Conservation (phyloP, 2,888 invertebrate species). For the Ischnura elegans region DNA sequence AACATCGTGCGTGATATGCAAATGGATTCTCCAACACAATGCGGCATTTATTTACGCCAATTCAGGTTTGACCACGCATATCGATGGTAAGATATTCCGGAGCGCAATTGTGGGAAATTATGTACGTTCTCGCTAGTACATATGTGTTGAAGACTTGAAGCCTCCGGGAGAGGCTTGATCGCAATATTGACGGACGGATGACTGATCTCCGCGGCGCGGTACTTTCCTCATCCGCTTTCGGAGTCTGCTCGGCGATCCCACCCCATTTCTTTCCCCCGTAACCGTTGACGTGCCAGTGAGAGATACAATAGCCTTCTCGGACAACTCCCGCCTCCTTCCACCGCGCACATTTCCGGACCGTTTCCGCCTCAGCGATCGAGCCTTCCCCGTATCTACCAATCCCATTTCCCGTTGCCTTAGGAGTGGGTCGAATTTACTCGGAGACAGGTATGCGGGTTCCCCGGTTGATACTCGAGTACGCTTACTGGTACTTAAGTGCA, state of each 20-base stretch:
- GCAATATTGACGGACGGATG: background rate
- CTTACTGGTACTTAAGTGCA: too few relatives aligned
- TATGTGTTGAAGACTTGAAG: too few relatives aligned
- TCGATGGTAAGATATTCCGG: background rate
- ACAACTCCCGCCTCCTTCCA: background rate
- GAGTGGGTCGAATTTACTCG: too few relatives aligned
- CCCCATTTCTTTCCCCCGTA: background rate
- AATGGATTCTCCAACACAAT: too few relatives aligned
- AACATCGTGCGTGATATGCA: background rate
- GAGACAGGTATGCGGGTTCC: too few relatives aligned
- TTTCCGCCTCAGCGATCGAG: conserved; percentile 12
- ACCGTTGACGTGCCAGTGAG: conserved; percentile 21
- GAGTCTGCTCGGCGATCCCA: background rate
- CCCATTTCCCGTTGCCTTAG: conserved; percentile 31
- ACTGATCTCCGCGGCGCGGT: background rate
- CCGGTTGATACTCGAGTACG: too few relatives aligned
- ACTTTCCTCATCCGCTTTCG: conserved; percentile 5
- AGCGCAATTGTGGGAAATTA: background rate
- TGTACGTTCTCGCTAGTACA: too few relatives aligned
- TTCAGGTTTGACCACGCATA: too few relatives aligned
- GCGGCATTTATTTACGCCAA: background rate
- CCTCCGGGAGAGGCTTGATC: background rate
- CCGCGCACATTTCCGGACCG: background rate
- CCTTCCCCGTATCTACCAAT: background rate
- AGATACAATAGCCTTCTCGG: background rate